Conservation (phyloP, 2,888 invertebrate species). For the Biston stratarius region DNA sequence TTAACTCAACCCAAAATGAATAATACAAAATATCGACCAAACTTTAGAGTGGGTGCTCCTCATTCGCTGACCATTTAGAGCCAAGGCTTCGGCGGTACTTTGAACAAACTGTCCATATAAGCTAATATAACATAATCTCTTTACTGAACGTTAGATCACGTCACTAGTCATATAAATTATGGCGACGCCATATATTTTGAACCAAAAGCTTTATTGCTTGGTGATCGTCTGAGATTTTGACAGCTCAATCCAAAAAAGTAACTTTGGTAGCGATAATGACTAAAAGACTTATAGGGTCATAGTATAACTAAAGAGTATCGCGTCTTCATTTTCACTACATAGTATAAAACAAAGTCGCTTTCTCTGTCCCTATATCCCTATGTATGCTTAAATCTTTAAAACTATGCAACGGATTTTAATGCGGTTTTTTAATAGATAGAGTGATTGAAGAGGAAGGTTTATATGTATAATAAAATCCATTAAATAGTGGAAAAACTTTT, state of each 20-base stretch:
- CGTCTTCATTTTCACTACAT: too few species aligned
- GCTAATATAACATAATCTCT: conserved; percentile 38
- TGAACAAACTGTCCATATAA: conserved; percentile 16
- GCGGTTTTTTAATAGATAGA: too few species aligned
- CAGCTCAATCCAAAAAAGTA: conserved; percentile 1
- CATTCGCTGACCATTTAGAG: conserved; percentile 1
- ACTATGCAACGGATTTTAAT: too few species aligned
- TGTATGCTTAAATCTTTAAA: too few species aligned
- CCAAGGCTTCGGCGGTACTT: conserved; percentile 7
- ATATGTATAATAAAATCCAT: too few species aligned
- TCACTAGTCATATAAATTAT: conserved; percentile 42
- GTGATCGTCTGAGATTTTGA: conserved; percentile 34
- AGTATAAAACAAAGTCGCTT: too few species aligned
- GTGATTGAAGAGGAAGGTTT: too few species aligned
- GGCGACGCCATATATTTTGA: conserved; percentile 37
- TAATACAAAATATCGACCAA: background rate
- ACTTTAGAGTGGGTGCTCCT: background rate
- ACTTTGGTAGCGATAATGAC: background rate
- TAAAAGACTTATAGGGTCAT: background rate
- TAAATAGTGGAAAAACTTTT: too few species aligned
- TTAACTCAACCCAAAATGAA: too few species aligned
- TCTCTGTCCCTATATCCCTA: too few species aligned
- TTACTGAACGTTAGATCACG: conserved; percentile 40
- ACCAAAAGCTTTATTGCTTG: conserved; percentile 38
- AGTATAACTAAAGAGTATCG: background rate